These are phyloP conservation scores for Rana temporaria DNA, from an alignment of 2,113 vertebrate genomes.

Conservation along the genomic window DNA sequence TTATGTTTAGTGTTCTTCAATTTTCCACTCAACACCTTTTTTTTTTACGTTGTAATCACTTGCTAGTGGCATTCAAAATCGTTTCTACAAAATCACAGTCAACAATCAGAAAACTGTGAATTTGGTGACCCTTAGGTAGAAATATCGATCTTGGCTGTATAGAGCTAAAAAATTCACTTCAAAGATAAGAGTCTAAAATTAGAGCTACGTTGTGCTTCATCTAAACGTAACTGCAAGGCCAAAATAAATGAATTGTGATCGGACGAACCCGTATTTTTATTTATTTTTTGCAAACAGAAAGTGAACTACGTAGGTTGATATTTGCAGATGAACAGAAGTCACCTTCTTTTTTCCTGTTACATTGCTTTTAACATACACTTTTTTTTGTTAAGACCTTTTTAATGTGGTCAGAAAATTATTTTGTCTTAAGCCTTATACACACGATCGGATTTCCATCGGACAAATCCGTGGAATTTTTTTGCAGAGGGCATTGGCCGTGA, in stretches of 20 bases:
- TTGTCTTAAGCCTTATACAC: too few relatives aligned
- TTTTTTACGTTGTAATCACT: slow-evolving; percentile 52
- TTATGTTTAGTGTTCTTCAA: slow-evolving; percentile 4
- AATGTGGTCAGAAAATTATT: too few relatives aligned
- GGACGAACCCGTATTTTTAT: not conserved
- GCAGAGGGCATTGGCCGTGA: too few relatives aligned
- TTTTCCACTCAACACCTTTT: not conserved
- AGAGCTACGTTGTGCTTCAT: slow-evolving; percentile 11
- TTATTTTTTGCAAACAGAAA: not conserved
- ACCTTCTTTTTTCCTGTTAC: not conserved
- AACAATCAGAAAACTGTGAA: slow-evolving; percentile 50
- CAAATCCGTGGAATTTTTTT: too few relatives aligned
- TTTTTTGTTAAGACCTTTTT: not conserved
- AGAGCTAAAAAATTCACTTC: not conserved
- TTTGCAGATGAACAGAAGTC: not conserved
- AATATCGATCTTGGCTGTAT: slow-evolving; percentile 58
- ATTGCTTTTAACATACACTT: not conserved
- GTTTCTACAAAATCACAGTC: slow-evolving; percentile 45
- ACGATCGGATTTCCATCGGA: too few relatives aligned
- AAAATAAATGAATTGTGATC: slow-evolving; percentile 15
- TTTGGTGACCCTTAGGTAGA: slow-evolving; percentile 58
- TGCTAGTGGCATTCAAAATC: slow-evolving; percentile 31
- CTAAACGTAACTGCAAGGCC: slow-evolving; percentile 12
- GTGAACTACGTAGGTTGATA: not conserved
- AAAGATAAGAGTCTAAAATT: slow-evolving; percentile 9